These are phyloP conservation scores for Cyclura pinguis DNA, from an alignment of 2,797 vertebrate genomes.

Conservation along the genomic window DNA sequence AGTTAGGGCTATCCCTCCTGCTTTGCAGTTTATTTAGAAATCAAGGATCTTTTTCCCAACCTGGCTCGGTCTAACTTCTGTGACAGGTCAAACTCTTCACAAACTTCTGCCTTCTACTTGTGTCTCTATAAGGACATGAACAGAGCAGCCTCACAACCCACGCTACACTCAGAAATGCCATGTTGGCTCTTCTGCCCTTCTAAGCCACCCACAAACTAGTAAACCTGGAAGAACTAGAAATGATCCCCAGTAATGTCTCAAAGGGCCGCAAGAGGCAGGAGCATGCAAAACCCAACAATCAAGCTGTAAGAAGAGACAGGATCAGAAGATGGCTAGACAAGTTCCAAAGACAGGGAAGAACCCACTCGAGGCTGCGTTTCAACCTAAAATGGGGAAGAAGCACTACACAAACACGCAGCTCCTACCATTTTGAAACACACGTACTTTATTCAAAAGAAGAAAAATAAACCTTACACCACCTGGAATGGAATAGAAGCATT, in stretches of 20 bases:
- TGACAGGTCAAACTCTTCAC: background rate
- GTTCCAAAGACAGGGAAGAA: too few species aligned
- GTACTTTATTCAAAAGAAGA: constrained; percentile 26
- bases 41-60: background rate
- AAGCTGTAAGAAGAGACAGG: background rate
- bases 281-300: background rate
- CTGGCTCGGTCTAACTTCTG: too few species aligned
- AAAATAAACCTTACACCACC: constrained; percentile 14
- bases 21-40: background rate
- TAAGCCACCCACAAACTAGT: background rate
- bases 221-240: background rate
- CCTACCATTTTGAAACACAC: constrained; percentile 39
- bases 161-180: background rate
- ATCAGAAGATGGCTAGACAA: background rate
- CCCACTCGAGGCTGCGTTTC: rapidly evolving
- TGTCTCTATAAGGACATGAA: background rate
- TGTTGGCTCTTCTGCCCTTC: background rate
- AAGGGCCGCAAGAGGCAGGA: too few species aligned
- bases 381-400: too few species aligned
- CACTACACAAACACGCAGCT: background rate
- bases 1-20: background rate
- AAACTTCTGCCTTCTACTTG: background rate
- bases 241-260: background rate
- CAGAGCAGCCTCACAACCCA: background rate
- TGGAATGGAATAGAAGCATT: constrained; percentile 42